Evolutionary conservation across 2,113 vertebrate genomes (phyloP), one percentile per base, ranked within the genome.

Genomic region (Psilopogon haemacephalus): DNA sequence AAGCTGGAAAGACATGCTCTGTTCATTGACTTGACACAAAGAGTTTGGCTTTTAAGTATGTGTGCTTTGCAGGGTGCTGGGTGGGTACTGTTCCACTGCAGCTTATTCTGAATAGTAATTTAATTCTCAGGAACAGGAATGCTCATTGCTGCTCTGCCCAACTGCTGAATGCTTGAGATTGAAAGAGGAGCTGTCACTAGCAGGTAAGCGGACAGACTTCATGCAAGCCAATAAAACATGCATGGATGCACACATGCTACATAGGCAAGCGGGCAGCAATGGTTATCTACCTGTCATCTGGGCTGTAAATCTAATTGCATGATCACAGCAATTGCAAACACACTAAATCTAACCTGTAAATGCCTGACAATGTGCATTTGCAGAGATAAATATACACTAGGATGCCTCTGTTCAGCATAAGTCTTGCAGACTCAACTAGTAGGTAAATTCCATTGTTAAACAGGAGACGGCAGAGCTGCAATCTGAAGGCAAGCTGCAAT

Each of bases 1-100:
- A 87, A 90, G 73, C 76, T 81, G 84, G 86, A 75, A 88, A 93
- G 89, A 85, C 32, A 80, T 14, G 69, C 79, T 89, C 75, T 93
- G 60, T 89, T 95, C 91, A 69, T 95, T 91, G 80, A 80, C 72
- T 83, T 91, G 91, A 91, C 79, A 91, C 0, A 6, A 96, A 44
- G 72, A 88, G 72, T 94, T 95, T 89, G 82, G 30, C 48, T 95
- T 95, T 95, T 95, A 96, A 96, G 94, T 95, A 94, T 75, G 93
- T 94, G 76, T 69, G 79, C 69, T 78, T 92, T 79, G 77, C 38
- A 86, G 91, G 65, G 76, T 93, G 87, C 79, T 77, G 72, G 42
- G 42, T n/a, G n/a, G 72, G 89, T 89, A 83, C 70, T 2, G 2
- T 88, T 93, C 89, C 79, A 84, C 72, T 4, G 15, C 64, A 91